These are phyloP conservation scores for Branchinecta lynchi DNA, from an alignment of 1,140 invertebrate species.

Conservation along the genomic window DNA sequence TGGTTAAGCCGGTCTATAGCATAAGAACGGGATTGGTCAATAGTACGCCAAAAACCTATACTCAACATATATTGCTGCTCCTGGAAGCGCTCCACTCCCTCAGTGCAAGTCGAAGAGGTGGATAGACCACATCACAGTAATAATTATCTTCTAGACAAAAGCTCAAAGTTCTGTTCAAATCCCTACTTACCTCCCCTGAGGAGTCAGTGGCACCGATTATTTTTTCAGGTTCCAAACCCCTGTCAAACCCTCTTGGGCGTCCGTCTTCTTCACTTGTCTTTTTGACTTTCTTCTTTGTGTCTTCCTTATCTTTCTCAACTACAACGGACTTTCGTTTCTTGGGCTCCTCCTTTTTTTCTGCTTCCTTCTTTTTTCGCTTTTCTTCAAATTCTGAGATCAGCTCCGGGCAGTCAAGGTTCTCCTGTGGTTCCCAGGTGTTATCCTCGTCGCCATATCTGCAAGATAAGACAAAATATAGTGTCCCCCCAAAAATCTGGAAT, in stretches of 20 bases:
- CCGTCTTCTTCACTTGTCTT: background rate
- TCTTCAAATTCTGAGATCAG: slow-evolving; percentile 80
- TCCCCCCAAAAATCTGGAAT: too few species aligned
- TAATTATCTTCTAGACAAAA: too few species aligned
- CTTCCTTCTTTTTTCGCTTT: slow-evolving; percentile 45
- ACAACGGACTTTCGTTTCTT: slow-evolving; percentile 27
- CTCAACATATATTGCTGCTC: too few species aligned
- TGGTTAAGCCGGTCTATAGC: too few species aligned
- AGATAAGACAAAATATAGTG: background rate
- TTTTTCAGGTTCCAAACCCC: slow-evolving; percentile 75
- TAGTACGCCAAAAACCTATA: too few species aligned
- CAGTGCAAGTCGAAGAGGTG: too few species aligned
- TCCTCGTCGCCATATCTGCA: slow-evolving; percentile 26
- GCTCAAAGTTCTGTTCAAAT: too few species aligned
- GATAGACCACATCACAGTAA: too few species aligned
- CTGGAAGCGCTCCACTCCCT: too few species aligned
- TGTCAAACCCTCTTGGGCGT: slow-evolving; percentile 55
- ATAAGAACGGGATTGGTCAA: too few species aligned
- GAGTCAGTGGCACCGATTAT: slow-evolving; percentile 92
- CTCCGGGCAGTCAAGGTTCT: slow-evolving; percentile 83
- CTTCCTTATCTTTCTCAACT: slow-evolving; percentile 24
- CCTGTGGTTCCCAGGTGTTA: slow-evolving; percentile 68
- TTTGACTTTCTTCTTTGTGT: slow-evolving; percentile 19
- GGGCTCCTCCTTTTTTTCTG: slow-evolving; percentile 18
- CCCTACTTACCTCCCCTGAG: slow-evolving; percentile 47